A percentile compares a stretch with the other conserved stretches of the same genome.
Conservation (phyloP, 2,797 vertebrate species). For the Coregonus ussuriensis region DNA sequence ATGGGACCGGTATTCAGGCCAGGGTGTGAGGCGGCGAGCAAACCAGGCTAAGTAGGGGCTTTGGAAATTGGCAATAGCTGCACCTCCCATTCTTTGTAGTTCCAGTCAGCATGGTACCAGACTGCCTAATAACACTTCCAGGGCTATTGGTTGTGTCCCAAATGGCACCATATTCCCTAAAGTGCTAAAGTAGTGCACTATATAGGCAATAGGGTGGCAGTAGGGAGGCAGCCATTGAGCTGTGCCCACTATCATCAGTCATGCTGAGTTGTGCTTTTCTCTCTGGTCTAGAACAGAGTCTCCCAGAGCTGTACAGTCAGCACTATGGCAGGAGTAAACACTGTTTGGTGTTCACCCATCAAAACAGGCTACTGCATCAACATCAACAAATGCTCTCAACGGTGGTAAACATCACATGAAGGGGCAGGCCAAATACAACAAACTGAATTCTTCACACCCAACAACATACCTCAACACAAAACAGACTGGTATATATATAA, state of each 20-base stretch:
- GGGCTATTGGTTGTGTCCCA: neutral
- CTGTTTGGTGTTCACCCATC: slow-evolving; percentile 31
- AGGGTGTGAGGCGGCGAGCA: neutral
- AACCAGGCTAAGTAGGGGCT: neutral
- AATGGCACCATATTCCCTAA: too few species aligned
- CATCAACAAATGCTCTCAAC: neutral
- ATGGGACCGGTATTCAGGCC: neutral
- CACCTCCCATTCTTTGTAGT: neutral
- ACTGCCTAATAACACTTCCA: neutral
- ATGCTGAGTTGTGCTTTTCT: slow-evolving; percentile 64
- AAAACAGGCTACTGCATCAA: slow-evolving; percentile 32
- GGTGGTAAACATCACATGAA: too few species aligned
- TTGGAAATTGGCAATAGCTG: neutral
- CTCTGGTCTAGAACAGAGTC: slow-evolving; percentile 61
- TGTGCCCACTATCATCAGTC: neutral
- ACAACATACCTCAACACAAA: too few species aligned
- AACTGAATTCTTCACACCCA: too few species aligned
- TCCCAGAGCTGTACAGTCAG: slow-evolving; percentile 53
- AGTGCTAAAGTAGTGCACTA: too few species aligned
- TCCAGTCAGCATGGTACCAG: neutral
- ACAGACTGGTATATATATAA: too few species aligned
- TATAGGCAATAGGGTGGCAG: too few species aligned
- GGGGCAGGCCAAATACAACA: too few species aligned
- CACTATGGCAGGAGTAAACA: slow-evolving; percentile 60
- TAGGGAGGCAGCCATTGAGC: too few species aligned